Evolutionary conservation across 1,140 invertebrate species (phyloP), one percentile per base, ranked within the genome.

Genomic region (Manduca sexta): DNA sequence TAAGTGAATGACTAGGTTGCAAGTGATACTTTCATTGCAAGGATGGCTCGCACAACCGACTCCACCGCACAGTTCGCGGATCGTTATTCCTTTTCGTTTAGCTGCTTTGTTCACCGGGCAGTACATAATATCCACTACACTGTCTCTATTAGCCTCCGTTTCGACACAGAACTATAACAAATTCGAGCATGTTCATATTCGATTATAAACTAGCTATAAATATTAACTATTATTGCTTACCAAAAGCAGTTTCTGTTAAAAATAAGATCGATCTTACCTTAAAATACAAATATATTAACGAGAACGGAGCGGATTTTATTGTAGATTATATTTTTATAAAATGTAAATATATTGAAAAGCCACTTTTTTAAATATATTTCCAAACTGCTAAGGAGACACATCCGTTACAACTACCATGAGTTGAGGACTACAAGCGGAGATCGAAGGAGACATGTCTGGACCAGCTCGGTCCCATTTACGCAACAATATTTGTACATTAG

Each of bases 1-100:
- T 74, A 79, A 79, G 72, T 74, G 72, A 78, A 81, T 84, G 81
- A 84, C 81, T 84, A 84, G 81, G 66, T 84, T 80, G 77, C 74
- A 84, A 62, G 65, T 73, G 57, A 64, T 64, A 63, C 66, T 49
- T 52, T 61, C 63, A 52, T 54, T 60, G 59, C 55, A 63, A 64
- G 53, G 52, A 54, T 64, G 54, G 39, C 57, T 61, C 46, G 55
- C 40, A 45, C 34, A 16, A 56, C 42, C 41, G 39, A 45, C 40
- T 52, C 18, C 45, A 48, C 38, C 52, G 10, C 31, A 48, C 37
- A 49, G 31, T 35, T 38, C 29, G 40, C 42, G 35, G 50, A 45
- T 43, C 18, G 40, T 40, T 47, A 52, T 11, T 26, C 38, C 55
- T 31, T 30, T 45, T 29, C 13, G 43, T 38, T 49, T 53, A 53